Percentiles rank a stretch among this genome's conserved stretches.
Conservation (phyloP, 2,888 invertebrate species). For the Drosophila melanosoma region DNA sequence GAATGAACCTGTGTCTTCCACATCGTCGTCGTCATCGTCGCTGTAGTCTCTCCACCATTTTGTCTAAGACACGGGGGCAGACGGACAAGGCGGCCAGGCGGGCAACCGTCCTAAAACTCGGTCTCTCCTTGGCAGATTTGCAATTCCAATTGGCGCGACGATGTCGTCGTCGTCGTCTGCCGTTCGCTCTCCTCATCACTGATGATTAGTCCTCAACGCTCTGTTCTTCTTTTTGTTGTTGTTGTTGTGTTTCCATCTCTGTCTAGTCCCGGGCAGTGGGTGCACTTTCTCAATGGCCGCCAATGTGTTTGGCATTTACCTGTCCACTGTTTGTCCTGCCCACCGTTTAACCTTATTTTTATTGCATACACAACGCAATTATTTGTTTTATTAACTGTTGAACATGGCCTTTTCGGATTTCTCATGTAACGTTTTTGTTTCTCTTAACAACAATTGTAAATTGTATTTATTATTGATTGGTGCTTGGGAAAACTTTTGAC, state of each 20-base stretch:
- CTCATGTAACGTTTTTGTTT: slow-evolving; percentile 46
- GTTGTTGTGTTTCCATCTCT: slow-evolving; percentile 34
- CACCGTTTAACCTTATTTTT: slow-evolving; percentile 79
- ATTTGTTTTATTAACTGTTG: slow-evolving; percentile 81
- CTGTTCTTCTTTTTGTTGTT: not conserved
- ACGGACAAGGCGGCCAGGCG: slow-evolving; percentile 2
- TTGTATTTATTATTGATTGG: slow-evolving; percentile 71
- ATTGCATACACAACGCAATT: slow-evolving; percentile 75
- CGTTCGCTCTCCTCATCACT: slow-evolving; percentile 22
- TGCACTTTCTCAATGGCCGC: slow-evolving; percentile 62
- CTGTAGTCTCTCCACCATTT: slow-evolving; percentile 63
- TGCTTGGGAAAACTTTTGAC: slow-evolving; percentile 66
- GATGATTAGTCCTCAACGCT: slow-evolving; percentile 58
- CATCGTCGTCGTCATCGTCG: slow-evolving; percentile 22
- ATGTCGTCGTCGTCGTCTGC: slow-evolving; percentile 38
- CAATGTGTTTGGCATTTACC: slow-evolving; percentile 35
- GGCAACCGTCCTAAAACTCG: slow-evolving; percentile 19
- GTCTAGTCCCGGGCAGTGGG: slow-evolving; percentile 37
- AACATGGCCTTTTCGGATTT: slow-evolving; percentile 63
- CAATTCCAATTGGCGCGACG: slow-evolving; percentile 79
- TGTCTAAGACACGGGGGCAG: slow-evolving; percentile 64
- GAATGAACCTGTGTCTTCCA: slow-evolving; percentile 82
- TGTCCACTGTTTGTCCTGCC: slow-evolving; percentile 53
- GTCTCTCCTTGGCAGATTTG: slow-evolving; percentile 62
- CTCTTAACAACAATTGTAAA: slow-evolving; percentile 64